These are phyloP conservation scores for Pteronotus mesoamericanus DNA, from an alignment of 2,797 vertebrate genomes.

Conservation along the genomic window DNA sequence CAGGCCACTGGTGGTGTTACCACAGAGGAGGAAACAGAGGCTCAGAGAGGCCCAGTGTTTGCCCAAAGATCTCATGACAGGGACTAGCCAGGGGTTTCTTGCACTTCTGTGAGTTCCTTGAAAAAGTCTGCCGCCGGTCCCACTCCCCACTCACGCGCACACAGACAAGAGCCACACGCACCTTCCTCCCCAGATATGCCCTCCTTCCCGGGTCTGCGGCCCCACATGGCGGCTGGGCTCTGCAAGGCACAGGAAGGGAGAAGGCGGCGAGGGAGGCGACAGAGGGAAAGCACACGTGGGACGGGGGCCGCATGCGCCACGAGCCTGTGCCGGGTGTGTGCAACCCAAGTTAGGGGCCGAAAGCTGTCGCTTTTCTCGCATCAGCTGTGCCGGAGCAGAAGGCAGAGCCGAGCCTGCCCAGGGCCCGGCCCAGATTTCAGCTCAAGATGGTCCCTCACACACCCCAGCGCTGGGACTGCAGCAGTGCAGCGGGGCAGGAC, in stretches of 20 bases:
- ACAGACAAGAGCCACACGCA: fast-evolving
- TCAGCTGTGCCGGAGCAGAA: constrained; percentile 69
- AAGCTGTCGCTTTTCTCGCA: constrained; percentile 63
- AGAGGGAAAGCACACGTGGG: background rate
- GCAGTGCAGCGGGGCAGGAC: background rate
- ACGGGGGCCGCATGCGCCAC: background rate
- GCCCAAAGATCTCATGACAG: background rate
- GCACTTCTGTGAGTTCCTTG: background rate
- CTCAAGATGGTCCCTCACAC: background rate
- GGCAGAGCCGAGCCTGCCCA: constrained; percentile 37
- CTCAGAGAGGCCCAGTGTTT: fast-evolving
- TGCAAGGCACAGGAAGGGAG: background rate
- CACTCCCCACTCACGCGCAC: fast-evolving
- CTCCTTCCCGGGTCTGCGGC: background rate
- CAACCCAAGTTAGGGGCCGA: constrained; percentile 34
- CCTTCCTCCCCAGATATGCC: background rate
- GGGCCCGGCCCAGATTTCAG: background rate
- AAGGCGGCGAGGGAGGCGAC: background rate
- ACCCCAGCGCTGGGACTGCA: background rate
- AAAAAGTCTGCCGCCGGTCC: background rate
- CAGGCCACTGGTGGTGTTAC: fast-evolving
- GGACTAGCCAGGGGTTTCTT: background rate
- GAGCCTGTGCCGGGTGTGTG: constrained; percentile 53
- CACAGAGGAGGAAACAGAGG: background rate
- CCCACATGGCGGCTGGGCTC: background rate